Evolutionary conservation across 1,140 invertebrate genomes (phyloP), one percentile per base, ranked within the genome.

Genomic region (Meloidogyne chitwoodi): DNA sequence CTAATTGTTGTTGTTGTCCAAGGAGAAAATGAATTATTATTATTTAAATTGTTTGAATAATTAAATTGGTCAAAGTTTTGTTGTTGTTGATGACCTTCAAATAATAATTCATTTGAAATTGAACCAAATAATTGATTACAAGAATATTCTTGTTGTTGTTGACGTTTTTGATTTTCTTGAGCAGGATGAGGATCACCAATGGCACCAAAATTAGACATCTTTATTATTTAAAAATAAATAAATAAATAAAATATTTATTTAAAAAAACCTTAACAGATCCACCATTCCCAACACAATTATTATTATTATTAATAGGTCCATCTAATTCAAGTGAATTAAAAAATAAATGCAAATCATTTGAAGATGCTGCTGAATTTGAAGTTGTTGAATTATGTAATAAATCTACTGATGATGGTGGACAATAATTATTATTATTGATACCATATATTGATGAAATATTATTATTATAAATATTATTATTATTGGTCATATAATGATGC

Each of bases 301-400:
- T 10, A 61, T 3, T 19, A 56, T 71, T 29, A 31, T 31, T 6
- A 26, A 24, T 62, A 48, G 31, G 44, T 11, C n/a, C n/a, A 31
- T 72, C 70, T 48, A 72, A 56, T 16, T 72, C 70, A 56, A 72
- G 56, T 31, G 70, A 56, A 56, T 63, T 56, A 48, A 72, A 34
- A 56, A 72, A 34, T 62, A 56, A 31, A 31, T 72, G 70, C 70
- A 72, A 62, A 62, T 72, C 64, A 29, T 72, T 72, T 31, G 10
- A 38, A 56, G 70, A 72, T 14, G 48, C 70, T 12, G 70, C 61
- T n/a, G 70, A 63, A 63, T 63, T 63, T 29, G 64, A 29, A 19
- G 68, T 19, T 63, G 27, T 64, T 26, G 70, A 56, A 63, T 26
- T 56, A 41, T 56, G 41, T 26, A n/a, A n/a, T n/a, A 69, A 48